Conservation (phyloP, 2,797 vertebrate species). For the Pipistrellus kuhlii region DNA sequence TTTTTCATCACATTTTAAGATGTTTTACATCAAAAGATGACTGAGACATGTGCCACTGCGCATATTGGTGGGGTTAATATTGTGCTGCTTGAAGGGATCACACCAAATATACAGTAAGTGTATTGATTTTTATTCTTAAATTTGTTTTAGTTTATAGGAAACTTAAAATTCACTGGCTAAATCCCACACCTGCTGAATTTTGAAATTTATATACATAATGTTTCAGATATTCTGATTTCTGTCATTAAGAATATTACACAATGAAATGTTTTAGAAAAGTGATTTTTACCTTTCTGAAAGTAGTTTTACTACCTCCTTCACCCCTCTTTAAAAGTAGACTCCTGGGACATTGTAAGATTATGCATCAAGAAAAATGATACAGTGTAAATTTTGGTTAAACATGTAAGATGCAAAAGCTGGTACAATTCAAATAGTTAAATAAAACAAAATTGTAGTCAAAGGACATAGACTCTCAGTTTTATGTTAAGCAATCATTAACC, state of each 20-base stretch:
- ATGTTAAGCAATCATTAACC: neutral
- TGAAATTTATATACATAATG: neutral
- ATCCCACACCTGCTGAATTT: neutral
- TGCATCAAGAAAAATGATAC: constrained; percentile 2
- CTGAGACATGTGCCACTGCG: constrained; percentile 97
- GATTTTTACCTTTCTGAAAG: constrained; percentile 16
- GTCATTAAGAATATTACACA: neutral
- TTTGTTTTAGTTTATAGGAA: neutral
- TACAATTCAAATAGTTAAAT: constrained; percentile 40
- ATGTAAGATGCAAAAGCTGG: neutral
- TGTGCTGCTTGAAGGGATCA: constrained; percentile 97
- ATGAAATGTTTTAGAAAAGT: constrained; percentile 21
- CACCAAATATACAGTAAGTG: constrained; percentile 98
- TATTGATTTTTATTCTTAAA: neutral
- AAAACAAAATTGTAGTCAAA: constrained; percentile 48
- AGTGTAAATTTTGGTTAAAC: constrained; percentile 18
- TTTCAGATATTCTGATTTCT: neutral
- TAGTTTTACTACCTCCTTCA: neutral
- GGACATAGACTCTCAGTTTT: neutral
- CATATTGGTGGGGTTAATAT: constrained; percentile 99
- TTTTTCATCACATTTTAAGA: constrained; percentile 87
- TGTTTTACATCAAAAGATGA: constrained; percentile 99
- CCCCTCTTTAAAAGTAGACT: neutral
- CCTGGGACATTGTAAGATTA: neutral
- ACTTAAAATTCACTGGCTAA: constrained; percentile 6